Conservation (phyloP, 2,113 vertebrate genomes). For the Muntiacus reevesi region DNA sequence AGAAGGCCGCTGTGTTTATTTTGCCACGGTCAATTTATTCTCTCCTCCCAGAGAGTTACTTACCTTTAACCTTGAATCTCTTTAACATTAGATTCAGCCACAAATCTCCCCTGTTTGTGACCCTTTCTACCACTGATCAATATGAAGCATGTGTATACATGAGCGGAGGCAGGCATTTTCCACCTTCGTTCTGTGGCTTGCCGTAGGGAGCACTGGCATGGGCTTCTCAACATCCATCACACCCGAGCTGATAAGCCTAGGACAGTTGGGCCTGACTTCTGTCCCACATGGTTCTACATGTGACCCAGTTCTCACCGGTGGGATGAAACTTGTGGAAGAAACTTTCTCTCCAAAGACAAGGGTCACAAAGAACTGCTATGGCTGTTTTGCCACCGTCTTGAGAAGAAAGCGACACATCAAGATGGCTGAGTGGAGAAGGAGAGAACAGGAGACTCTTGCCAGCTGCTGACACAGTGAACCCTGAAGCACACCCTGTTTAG, state of each 20-base stretch:
- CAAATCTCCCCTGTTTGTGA: neutral
- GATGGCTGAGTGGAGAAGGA: neutral
- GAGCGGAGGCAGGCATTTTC: neutral
- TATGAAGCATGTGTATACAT: neutral
- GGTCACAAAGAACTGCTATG: neutral
- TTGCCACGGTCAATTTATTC: slow-evolving; percentile 57
- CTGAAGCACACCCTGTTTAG: neutral
- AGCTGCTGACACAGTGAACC: neutral
- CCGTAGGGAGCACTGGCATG: neutral
- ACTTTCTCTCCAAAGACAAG: neutral
- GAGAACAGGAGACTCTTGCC: neutral
- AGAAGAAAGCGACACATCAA: neutral
- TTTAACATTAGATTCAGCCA: neutral
- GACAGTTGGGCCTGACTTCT: neutral
- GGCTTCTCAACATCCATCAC: neutral
- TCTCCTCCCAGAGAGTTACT: slow-evolving; percentile 38
- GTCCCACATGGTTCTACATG: neutral
- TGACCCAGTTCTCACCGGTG: neutral
- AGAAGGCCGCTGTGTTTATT: slow-evolving; percentile 53
- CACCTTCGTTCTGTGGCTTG: neutral
- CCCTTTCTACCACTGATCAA: neutral
- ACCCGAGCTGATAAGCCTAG: neutral
- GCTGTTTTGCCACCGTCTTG: no score
- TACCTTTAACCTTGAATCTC: slow-evolving; percentile 60
- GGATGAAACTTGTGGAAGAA: neutral